These are phyloP conservation scores for Ascidia mentula DNA, from an alignment of 23 tunicate genomes.

Conservation along the genomic window DNA sequence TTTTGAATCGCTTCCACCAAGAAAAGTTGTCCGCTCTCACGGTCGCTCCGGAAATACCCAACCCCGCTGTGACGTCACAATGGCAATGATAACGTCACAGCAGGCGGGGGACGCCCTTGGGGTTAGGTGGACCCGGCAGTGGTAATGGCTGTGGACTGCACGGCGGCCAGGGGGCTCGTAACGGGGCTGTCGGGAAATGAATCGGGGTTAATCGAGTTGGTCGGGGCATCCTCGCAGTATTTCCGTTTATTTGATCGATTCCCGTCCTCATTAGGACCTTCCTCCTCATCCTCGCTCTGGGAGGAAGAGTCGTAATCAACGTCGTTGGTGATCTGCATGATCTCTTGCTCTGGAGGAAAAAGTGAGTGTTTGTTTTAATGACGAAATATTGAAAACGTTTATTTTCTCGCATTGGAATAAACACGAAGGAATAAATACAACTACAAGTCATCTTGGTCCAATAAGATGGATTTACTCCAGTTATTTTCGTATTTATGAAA, in stretches of 20 bases:
- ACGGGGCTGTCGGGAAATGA: slow-evolving; percentile 13
- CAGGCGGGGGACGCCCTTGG: no score
- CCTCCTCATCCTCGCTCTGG: slow-evolving; percentile 65
- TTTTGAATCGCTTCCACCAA: no score
- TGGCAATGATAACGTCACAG: no score
- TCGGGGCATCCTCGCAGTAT: slow-evolving; percentile 49
- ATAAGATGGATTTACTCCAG: no score
- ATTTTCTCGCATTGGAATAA: no score
- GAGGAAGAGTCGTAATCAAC: slow-evolving; percentile 39
- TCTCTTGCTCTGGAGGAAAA: slow-evolving; percentile 55
- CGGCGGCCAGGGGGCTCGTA: slow-evolving; percentile 28
- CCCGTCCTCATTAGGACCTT: slow-evolving; percentile 7
- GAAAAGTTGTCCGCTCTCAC: no score
- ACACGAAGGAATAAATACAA: no score
- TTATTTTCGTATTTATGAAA: no score
- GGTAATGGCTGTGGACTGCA: slow-evolving; percentile 47
- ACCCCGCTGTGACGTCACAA: no score
- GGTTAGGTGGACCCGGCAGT: slow-evolving; percentile 60
- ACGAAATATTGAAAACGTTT: no score
- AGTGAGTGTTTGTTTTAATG: not conserved
- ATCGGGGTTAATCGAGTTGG: slow-evolving; percentile 14
- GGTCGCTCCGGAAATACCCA: no score
- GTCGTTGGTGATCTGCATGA: slow-evolving; percentile 45
- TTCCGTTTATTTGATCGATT: slow-evolving; percentile 27
- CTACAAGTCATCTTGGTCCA: no score